phyloP scores from a whole-genome alignment of 1,140 invertebrate species.

The Batillaria attramentaria region DNA sequence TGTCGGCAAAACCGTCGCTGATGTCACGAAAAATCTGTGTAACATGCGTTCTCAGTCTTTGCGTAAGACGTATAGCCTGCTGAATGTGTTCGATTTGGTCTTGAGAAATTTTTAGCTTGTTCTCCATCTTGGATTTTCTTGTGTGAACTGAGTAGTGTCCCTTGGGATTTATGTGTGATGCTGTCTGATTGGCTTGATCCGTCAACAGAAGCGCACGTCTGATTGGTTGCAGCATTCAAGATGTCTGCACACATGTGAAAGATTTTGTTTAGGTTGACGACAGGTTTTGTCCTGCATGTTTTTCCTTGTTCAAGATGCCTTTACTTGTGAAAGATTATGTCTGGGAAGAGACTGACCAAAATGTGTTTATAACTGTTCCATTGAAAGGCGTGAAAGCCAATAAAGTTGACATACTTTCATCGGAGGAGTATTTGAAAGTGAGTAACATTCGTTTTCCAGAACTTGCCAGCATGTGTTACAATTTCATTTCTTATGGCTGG shows the following conservation, averaged over 20 bases:
- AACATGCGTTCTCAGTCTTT: constrained; percentile 28
- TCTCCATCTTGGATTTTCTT: constrained; percentile 28
- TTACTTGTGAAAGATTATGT: constrained; percentile 68
- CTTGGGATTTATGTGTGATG: too few species aligned
- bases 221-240: too few species aligned
- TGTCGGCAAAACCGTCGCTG: constrained; percentile 24
- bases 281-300: constrained; percentile 1
- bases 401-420: constrained; percentile 70
- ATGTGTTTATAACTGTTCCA: constrained; percentile 66
- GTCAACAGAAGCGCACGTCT: too few species aligned
- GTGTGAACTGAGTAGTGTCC: too few species aligned
- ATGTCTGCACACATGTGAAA: too few species aligned
- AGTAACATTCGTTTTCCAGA: neutral
- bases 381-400: constrained; percentile 68
- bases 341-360: constrained; percentile 68
- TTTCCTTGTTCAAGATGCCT: constrained; percentile 59
- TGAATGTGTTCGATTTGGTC: constrained; percentile 28
- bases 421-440: constrained; percentile 70
- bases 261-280: constrained; percentile 28
- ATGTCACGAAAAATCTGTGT: constrained; percentile 28
- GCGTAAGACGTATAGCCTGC: constrained; percentile 24
- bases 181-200: too few species aligned
- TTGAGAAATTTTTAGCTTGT: constrained; percentile 16
- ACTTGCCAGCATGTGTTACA: neutral
- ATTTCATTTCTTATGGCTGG: constrained; percentile 8